Evolutionary conservation across 2,113 vertebrate genomes (phyloP).

Genomic region (Pithys albifrons): DNA sequence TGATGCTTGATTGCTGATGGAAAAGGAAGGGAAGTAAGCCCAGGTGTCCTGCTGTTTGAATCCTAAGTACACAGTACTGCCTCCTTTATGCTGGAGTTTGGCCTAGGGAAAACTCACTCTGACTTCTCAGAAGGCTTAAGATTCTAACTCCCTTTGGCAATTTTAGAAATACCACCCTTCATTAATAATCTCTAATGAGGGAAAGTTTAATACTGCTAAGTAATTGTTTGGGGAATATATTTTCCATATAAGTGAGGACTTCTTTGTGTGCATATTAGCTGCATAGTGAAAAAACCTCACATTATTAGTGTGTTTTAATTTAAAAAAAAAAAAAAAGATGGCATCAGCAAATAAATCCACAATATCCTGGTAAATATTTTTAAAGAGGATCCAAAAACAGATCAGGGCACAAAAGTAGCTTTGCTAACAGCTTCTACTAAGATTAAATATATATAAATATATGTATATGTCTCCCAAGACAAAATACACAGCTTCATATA

Average conservation of each 20-base stretch:
- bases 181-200: not conserved
- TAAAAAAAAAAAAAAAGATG: not conserved
- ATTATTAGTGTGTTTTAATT: not conserved
- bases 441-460: constrained; percentile 24
- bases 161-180: not conserved
- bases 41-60: not conserved
- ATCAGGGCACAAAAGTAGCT: not conserved
- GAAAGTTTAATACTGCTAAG: not conserved
- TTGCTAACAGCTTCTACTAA: constrained; percentile 20
- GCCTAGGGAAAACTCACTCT: not conserved
- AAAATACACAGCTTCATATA: constrained; percentile 61
- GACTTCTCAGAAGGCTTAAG: not conserved
- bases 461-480: constrained; percentile 45
- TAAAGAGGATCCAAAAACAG: constrained; percentile 4
- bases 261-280: not conserved
- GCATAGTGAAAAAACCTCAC: not conserved
- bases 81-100: not conserved
- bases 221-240: not conserved
- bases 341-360: not conserved
- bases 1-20: not conserved
- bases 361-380: constrained; percentile 5
- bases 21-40: not conserved
- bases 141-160: not conserved
- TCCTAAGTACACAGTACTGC: not conserved
- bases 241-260: not conserved